Evolutionary conservation across 2,797 vertebrate species (phyloP).

Genomic region (Spinibarbus caldwelli): DNA sequence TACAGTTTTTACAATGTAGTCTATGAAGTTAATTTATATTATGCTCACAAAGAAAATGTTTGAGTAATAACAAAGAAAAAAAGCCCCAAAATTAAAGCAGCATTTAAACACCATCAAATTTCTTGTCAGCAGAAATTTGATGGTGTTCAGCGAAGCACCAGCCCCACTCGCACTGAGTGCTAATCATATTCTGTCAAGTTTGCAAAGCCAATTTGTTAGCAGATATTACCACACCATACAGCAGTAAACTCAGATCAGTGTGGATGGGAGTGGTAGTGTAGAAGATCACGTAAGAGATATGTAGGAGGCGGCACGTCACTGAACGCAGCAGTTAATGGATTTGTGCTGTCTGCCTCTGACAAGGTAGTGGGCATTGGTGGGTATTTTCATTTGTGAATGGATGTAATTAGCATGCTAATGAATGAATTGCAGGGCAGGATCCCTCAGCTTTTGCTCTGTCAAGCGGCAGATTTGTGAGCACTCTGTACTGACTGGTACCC

Average conservation of each 20-base stretch:
- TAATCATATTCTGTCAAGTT: slow-evolving; percentile 55
- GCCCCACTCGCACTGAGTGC: slow-evolving; percentile 39
- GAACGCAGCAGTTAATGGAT: slow-evolving; percentile 40
- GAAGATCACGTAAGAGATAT: slow-evolving; percentile 43
- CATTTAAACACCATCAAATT: slow-evolving; percentile 47
- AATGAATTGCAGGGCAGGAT: slow-evolving; percentile 59
- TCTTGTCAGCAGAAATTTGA: slow-evolving; percentile 51
- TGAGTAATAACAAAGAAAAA: slow-evolving; percentile 31
- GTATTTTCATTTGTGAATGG: slow-evolving; percentile 63
- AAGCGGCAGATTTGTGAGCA: slow-evolving; percentile 42
- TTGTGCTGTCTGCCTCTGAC: slow-evolving; percentile 40
- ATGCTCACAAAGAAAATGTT: neutral
- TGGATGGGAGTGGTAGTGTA: slow-evolving; percentile 40
- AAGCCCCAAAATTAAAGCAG: slow-evolving; percentile 17
- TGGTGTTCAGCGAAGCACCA: slow-evolving; percentile 43
- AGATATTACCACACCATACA: slow-evolving; percentile 53
- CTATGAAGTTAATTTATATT: slow-evolving; percentile 24
- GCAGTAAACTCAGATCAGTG: slow-evolving; percentile 31
- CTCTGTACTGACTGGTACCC: slow-evolving; percentile 46
- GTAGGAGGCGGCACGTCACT: slow-evolving; percentile 44
- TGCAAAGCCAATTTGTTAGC: slow-evolving; percentile 47
- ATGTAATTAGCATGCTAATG: slow-evolving; percentile 64
- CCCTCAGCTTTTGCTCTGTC: slow-evolving; percentile 56
- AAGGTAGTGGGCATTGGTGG: slow-evolving; percentile 45
- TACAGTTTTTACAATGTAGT: neutral